A percentile compares a stretch with the other conserved stretches of the same genome.
Conservation (phyloP, 1,140 invertebrate genomes). For the Sitophilus oryzae region DNA sequence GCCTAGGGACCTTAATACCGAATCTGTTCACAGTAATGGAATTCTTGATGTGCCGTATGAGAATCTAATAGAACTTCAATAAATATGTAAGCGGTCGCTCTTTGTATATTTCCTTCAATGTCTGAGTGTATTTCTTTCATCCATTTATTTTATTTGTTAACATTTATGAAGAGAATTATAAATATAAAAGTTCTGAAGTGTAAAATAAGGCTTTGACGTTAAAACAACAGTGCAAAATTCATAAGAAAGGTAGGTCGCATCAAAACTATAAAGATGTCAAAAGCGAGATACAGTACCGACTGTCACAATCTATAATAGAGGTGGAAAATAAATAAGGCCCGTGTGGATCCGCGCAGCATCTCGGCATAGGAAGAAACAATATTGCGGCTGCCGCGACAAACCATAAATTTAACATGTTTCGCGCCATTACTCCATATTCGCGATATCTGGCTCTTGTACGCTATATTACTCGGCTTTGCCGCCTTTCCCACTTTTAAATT, state of each 20-base stretch:
- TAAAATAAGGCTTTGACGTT: too few species aligned
- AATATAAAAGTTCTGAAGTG: too few species aligned
- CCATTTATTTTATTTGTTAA: too few species aligned
- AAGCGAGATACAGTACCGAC: conserved; percentile 15
- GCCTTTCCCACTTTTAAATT: conserved; percentile 21
- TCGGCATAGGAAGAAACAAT: conserved; percentile 21
- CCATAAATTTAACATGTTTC: conserved; percentile 21
- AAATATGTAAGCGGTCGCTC: conserved; percentile 4
- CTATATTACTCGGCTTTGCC: conserved; percentile 19
- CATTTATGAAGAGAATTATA: too few species aligned
- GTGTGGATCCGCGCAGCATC: conserved; percentile 17
- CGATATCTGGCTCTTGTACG: conserved; percentile 19
- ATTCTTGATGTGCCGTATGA: conserved; percentile 23
- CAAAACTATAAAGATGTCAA: conserved; percentile 21
- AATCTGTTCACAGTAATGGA: conserved; percentile 21
- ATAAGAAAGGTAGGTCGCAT: conserved; percentile 1
- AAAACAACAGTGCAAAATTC: background rate
- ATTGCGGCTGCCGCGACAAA: conserved; percentile 22
- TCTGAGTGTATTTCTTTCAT: background rate
- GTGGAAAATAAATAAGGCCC: conserved; percentile 19
- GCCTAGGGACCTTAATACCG: conserved; percentile 21
- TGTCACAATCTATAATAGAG: conserved; percentile 20
- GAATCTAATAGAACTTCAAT: conserved; percentile 16
- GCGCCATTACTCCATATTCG: conserved; percentile 22
- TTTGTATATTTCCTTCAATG: conserved; percentile 3